Conservation (phyloP, 2,113 vertebrate species). For the Vulpes vulpes region DNA sequence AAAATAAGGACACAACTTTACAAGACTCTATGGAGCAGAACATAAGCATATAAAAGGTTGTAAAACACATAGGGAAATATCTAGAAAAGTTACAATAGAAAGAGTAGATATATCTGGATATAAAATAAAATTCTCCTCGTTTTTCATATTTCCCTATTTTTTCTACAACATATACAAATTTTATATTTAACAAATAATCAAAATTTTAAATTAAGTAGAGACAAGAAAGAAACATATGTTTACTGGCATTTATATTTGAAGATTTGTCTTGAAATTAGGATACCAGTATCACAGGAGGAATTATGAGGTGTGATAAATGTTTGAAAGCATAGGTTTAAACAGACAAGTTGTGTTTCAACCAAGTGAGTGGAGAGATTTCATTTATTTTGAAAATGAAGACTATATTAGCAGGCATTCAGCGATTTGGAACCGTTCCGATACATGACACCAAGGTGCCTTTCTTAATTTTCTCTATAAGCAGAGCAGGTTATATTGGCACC, state of each 20-base stretch:
- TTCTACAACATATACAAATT: not conserved
- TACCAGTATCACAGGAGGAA: not conserved
- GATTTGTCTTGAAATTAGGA: not conserved
- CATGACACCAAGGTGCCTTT: not conserved
- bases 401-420: not conserved
- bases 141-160: not conserved
- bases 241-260: not conserved
- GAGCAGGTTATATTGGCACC: not conserved
- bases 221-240: not conserved
- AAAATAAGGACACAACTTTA: not conserved
- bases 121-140: not conserved
- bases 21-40: not conserved
- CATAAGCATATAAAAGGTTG: not conserved
- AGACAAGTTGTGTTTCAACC: slow-evolving; percentile 14
- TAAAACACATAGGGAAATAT: not conserved
- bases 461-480: slow-evolving; percentile 38
- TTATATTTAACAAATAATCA: slow-evolving; percentile 20
- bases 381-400: slow-evolving; percentile 42
- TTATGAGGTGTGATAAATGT: not conserved
- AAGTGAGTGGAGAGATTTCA: slow-evolving; percentile 20
- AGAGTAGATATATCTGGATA: not conserved
- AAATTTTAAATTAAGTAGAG: not conserved
- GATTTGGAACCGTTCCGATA: not conserved
- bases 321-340: slow-evolving; percentile 20
- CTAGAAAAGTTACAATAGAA: not conserved